Evolutionary conservation across 2,113 vertebrate genomes (phyloP), one percentile per base, ranked within the genome.

Genomic region (Phrynosoma platyrhinos): DNA sequence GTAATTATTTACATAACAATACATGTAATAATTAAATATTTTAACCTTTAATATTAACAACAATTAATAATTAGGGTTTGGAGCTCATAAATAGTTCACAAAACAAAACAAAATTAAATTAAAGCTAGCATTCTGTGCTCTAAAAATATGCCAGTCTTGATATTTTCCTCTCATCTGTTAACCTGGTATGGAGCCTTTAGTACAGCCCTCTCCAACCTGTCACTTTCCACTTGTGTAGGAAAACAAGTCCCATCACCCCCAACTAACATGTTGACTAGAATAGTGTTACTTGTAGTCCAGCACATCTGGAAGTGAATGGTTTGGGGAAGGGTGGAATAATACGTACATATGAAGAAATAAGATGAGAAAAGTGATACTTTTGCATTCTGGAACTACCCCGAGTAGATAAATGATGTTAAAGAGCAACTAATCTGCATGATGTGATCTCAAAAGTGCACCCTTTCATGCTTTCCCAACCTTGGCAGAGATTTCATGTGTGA

Each of bases 371-470:
- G 2, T 16, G 2, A 21, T 36, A 18, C n/a, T 13, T 75, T 84
- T 58, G 53, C n/a, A 40, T 58, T 75, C 32, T 76, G 25, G 36
- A 40, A 9, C 83, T 14, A 77, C 74, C 58, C 40, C 30, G 71
- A 77, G 40, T 78, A 8, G 55, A 25, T 85, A 76, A 42, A 85
- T 47, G 74, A 58, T 52, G 40, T 78, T 47, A 83, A 77, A n/a
- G 72, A 66, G 81, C 72, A 85, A 66, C 55, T 64, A 18, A 66
- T 85, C 40, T 85, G 58, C 32, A 85, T 85, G 66, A 52, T 10
- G 42, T 25, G 5, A 66, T 85, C 84, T 66, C 36, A 42, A n/a
- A 83, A 20, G 21, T 66, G 42, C 13, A 55, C 12, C 27, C n/a
- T 68, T 36, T 77, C 42, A 7, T n/a, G 30, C 53, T 40, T 58